These are phyloP conservation scores for Tetraodon nigroviridis DNA, from an alignment of 2,113 vertebrate species.

Conservation along the genomic window DNA sequence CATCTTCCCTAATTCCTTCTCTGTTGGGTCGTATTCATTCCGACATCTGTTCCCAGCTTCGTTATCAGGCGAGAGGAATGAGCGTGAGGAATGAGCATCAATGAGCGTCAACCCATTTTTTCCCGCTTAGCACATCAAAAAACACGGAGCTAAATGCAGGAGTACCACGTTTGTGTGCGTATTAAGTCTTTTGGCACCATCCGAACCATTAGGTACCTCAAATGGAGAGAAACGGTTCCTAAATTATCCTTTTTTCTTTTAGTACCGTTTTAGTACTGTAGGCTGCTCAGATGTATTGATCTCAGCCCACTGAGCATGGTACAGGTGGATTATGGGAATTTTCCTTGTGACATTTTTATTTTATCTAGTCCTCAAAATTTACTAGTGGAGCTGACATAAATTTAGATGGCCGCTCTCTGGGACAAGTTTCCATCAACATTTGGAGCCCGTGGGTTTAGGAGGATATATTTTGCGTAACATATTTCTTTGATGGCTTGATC, in stretches of 20 bases:
- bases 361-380: constrained; percentile 3
- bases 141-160: constrained; percentile 2
- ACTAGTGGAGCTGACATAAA: neutral
- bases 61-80: constrained; percentile 12
- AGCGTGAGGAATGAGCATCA: too few species aligned
- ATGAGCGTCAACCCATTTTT: constrained; percentile 8
- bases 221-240: too few species aligned
- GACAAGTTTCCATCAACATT: neutral
- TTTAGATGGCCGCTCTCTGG: neutral
- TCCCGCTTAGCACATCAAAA: constrained; percentile 17
- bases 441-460: neutral
- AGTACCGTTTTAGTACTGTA: too few species aligned
- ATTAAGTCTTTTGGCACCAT: too few species aligned
- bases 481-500: neutral
- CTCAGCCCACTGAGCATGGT: neutral
- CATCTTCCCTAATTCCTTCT: constrained; percentile 6
- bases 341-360: constrained; percentile 4
- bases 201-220: too few species aligned
- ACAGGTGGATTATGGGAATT: neutral
- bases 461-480: neutral
- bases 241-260: too few species aligned
- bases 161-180: too few species aligned
- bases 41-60: constrained; percentile 17
- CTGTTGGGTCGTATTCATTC: neutral
- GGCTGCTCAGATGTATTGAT: too few species aligned